These are phyloP conservation scores for Achlya flavicornis DNA, from an alignment of 2,888 invertebrate genomes.

Conservation along the genomic window DNA sequence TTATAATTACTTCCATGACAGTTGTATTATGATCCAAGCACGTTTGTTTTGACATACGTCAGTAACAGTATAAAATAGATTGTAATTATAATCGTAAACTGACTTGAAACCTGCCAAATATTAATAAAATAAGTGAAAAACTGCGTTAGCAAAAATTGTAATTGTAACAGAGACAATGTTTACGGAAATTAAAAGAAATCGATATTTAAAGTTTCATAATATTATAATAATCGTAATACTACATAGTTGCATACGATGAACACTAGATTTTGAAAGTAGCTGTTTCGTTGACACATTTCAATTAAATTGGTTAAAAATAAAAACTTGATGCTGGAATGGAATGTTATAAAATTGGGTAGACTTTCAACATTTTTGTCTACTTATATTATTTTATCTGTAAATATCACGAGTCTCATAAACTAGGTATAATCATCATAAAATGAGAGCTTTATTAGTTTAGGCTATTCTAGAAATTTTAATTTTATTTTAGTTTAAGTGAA, in stretches of 20 bases:
- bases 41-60: not conserved
- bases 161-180: slow-evolving; percentile 13
- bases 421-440: slow-evolving; percentile 64
- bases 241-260: not conserved
- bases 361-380: slow-evolving; percentile 13
- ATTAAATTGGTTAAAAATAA: not conserved
- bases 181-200: not conserved
- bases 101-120: slow-evolving; percentile 74
- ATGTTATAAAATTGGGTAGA: slow-evolving; percentile 17
- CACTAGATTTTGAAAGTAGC: not conserved
- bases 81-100: slow-evolving; percentile 37
- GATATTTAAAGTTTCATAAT: too few relatives aligned
- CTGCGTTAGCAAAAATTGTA: slow-evolving; percentile 47
- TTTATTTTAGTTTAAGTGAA: slow-evolving; percentile 18
- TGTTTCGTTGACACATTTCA: not conserved
- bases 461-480: slow-evolving; percentile 32
- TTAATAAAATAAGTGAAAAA: slow-evolving; percentile 58
- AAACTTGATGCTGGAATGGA: not conserved
- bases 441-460: slow-evolving; percentile 80
- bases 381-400: slow-evolving; percentile 37
- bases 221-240: not conserved
- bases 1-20: slow-evolving; percentile 22
- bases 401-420: slow-evolving; percentile 54
- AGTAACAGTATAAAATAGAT: slow-evolving; percentile 15
- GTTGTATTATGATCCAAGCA: slow-evolving; percentile 16